Evolutionary conservation across 2,888 invertebrate genomes (phyloP).

Genomic region (Eumerus sabulonum): DNA sequence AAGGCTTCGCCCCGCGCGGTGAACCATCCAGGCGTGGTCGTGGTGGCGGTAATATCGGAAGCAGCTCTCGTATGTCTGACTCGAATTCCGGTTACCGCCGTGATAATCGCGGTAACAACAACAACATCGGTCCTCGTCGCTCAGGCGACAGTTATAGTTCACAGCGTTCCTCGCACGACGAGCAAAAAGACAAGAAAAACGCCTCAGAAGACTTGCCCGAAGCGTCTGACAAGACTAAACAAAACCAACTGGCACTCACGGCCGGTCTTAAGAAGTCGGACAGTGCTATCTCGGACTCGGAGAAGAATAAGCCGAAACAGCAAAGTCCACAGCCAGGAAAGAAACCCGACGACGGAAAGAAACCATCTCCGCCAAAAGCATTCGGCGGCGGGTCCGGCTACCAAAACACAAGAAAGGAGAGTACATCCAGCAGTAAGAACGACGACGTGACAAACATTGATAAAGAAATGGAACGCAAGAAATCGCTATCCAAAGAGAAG

Average conservation of each 20-base stretch:
- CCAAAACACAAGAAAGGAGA: slow-evolving; percentile 69
- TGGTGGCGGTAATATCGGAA: slow-evolving; percentile 82
- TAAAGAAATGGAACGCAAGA: slow-evolving; percentile 72
- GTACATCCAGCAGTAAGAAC: slow-evolving; percentile 70
- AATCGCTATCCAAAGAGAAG: slow-evolving; percentile 75
- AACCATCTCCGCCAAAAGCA: slow-evolving; percentile 71
- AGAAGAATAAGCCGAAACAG: slow-evolving; percentile 71
- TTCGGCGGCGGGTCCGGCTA: slow-evolving; percentile 69
- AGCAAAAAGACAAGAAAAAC: slow-evolving; percentile 72
- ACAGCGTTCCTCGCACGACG: slow-evolving; percentile 73
- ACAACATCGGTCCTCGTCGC: slow-evolving; percentile 87
- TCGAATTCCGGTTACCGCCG: slow-evolving; percentile 76
- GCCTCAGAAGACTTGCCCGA: slow-evolving; percentile 73
- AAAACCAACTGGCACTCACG: slow-evolving; percentile 84
- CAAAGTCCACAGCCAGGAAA: slow-evolving; percentile 70
- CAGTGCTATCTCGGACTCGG: slow-evolving; percentile 49
- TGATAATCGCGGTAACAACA: slow-evolving; percentile 72
- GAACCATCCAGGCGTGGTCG: slow-evolving; percentile 93
- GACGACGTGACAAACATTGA: slow-evolving; percentile 90
- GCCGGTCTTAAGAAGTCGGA: slow-evolving; percentile 81
- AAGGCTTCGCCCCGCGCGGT: slow-evolving; percentile 91
- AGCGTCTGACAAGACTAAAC: slow-evolving; percentile 84
- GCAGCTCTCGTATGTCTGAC: slow-evolving; percentile 73
- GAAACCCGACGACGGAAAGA: slow-evolving; percentile 52
- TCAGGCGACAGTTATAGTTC: slow-evolving; percentile 47